Base-by-base conservation (phyloP, 2,888 invertebrate species). In the Perdita meconis region DNA sequence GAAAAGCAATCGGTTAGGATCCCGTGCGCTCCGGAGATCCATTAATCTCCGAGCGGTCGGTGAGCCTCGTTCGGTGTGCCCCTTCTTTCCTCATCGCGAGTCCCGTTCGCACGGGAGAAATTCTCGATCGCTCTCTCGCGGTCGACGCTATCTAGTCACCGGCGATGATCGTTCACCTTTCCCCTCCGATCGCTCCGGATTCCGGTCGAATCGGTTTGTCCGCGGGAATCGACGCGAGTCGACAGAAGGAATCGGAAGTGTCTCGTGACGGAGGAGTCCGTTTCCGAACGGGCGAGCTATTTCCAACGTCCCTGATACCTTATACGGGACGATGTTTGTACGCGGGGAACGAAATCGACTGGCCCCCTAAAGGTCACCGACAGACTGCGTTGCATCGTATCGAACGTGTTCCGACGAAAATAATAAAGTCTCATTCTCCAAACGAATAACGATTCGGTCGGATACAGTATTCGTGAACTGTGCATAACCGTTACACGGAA, bases 41-140 rank as follows among this genome's bases (percentile, higher is more conserved):
- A 38, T 80, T 77, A 57, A 78, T 84, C 73, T 82, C 78, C 22
- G 64, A 67, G 51, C 75, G 56, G 79, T 78, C 57, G 82, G 71
- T n/a, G 44, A 60, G 57, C 66, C 55, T 42, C 47, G 26, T 66
- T 68, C 68, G 57, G 55, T 57, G 24, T 47, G 61, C 65, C 73
- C 22, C 24, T 22, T 66, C 61, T 50, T 55, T 64, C n/a, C 64
- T 67, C 36, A 61, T 19, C 10, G 19, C 57, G 60, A 51, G 59
- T 47, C 36, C 53, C 53, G 44, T 44, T 60, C 67, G n/a, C 65
- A n/a, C 44, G 55, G 5, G 63, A 63, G 69, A 60, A 68, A 68
- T 68, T 51, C 40, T 38, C 12, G 19, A 19, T 59, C 40, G 13
- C 26, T n/a, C 19, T 51, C 50, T 16, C 53, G 38, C 30, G 30